Conservation (phyloP, 2,797 vertebrate genomes). For the Dryobates pubescens region DNA sequence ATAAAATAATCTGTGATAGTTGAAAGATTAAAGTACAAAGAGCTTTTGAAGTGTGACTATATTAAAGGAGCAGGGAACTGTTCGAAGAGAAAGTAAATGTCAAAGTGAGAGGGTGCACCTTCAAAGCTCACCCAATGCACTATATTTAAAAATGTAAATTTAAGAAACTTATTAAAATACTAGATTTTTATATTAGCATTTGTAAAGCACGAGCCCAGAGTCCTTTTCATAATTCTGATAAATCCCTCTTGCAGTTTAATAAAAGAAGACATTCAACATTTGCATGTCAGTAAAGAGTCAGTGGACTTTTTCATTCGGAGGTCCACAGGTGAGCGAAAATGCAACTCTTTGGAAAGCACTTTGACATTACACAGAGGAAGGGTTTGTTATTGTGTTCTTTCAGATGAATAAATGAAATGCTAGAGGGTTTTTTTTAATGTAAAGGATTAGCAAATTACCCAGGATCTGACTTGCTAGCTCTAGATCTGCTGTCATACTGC, state of each 20-base stretch:
- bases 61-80: neutral
- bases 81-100: neutral
- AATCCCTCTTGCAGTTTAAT: slow-evolving; percentile 41
- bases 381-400: neutral
- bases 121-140: neutral
- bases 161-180: slow-evolving; percentile 34
- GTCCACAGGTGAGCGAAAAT: neutral
- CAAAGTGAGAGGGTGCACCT: neutral
- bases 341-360: neutral
- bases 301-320: neutral
- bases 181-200: slow-evolving; percentile 44
- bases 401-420: neutral
- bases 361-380: slow-evolving; percentile 6
- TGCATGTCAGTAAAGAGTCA: neutral
- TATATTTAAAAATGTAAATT: slow-evolving; percentile 44
- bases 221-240: slow-evolving; percentile 19
- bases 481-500: neutral
- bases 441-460: neutral
- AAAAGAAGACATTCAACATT: slow-evolving; percentile 33
- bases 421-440: neutral
- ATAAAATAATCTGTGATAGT: neutral
- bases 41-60: neutral
- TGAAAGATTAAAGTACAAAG: slow-evolving; percentile 10
- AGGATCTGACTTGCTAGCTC: neutral
- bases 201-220: slow-evolving; percentile 23